These are phyloP conservation scores for Chunga burmeisteri DNA, from an alignment of 2,113 vertebrate species.

Conservation along the genomic window DNA sequence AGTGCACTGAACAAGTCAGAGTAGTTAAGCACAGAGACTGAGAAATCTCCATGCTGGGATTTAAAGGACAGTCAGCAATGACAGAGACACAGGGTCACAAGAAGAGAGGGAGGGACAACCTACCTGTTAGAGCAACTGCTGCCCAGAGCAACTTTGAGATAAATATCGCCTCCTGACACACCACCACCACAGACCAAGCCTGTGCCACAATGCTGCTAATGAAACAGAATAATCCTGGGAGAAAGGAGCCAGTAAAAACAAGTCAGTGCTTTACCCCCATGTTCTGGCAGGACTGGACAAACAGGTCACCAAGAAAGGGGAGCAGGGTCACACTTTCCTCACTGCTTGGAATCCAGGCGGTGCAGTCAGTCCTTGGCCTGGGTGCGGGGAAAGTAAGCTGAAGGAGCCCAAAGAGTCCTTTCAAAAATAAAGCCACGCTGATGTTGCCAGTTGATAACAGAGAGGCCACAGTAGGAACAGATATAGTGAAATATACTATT, in stretches of 20 bases:
- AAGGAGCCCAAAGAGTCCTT: neutral
- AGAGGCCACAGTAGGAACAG: neutral
- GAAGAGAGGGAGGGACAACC: neutral
- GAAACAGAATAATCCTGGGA: neutral
- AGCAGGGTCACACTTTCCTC: neutral
- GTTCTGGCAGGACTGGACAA: neutral
- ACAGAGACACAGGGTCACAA: neutral
- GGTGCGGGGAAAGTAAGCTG: neutral
- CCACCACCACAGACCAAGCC: neutral
- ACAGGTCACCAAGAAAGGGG: neutral
- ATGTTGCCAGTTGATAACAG: neutral
- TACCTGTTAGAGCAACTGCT: neutral
- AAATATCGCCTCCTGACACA: neutral
- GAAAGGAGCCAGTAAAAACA: neutral
- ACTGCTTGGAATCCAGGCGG: neutral
- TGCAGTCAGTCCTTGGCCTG: neutral
- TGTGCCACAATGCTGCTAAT: neutral
- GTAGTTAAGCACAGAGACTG: neutral
- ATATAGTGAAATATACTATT: conserved; percentile 63
- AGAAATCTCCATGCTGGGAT: neutral
- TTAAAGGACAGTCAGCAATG: neutral
- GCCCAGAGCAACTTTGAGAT: neutral
- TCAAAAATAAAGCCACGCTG: neutral
- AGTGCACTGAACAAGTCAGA: neutral
- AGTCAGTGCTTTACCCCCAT: neutral